Conservation (phyloP, 2,113 vertebrate genomes). For the Ailuropoda melanoleuca region DNA sequence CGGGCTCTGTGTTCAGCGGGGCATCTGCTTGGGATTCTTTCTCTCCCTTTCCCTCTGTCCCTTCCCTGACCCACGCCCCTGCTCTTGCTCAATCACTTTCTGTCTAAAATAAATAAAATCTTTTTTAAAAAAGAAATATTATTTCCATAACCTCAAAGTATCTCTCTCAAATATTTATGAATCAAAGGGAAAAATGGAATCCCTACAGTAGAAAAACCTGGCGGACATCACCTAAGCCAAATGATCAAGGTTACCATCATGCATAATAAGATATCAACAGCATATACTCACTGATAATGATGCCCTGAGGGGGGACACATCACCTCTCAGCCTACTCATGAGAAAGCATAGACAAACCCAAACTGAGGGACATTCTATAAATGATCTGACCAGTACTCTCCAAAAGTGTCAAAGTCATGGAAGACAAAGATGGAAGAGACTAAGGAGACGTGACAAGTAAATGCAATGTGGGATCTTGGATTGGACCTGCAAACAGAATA, state of each 20-base stretch:
- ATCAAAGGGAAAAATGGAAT: background rate
- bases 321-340: background rate
- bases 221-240: background rate
- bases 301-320: background rate
- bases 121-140: background rate
- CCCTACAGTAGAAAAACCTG: background rate
- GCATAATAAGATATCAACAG: background rate
- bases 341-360: background rate
- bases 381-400: background rate
- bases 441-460: background rate
- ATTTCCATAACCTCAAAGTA: constrained; percentile 5
- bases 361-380: background rate
- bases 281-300: background rate
- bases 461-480: background rate
- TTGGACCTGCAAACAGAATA: background rate
- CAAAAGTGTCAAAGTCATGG: background rate
- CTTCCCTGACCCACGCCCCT: background rate
- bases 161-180: background rate
- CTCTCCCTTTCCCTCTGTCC: background rate
- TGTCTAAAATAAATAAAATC: background rate
- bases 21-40: background rate
- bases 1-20: background rate
- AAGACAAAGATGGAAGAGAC: background rate
- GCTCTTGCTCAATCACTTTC: background rate
- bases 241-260: background rate